Evolutionary conservation across 2,797 vertebrate species (phyloP).

Genomic region (Kryptolebias ocellatus): DNA sequence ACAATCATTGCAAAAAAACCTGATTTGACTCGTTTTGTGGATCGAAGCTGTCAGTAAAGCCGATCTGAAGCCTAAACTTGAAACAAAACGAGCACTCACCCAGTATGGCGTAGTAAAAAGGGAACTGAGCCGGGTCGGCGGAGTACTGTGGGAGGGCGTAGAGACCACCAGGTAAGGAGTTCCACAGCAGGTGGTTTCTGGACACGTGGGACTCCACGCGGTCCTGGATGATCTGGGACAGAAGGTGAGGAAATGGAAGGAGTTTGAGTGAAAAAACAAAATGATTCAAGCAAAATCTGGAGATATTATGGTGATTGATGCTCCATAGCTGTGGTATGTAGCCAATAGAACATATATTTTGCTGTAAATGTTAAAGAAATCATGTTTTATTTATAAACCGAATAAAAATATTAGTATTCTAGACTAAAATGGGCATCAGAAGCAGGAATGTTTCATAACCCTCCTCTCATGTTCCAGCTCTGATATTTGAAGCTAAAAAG

Average conservation of each 20-base stretch:
- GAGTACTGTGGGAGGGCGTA: slow-evolving; percentile 84
- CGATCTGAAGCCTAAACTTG: neutral
- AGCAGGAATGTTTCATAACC: neutral
- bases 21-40: too few relatives aligned
- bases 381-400: too few relatives aligned
- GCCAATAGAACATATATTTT: too few relatives aligned
- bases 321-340: too few relatives aligned
- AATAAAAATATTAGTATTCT: too few relatives aligned
- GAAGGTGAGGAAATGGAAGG: neutral
- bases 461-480: neutral
- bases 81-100: slow-evolving; percentile 68
- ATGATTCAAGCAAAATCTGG: neutral
- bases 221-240: slow-evolving; percentile 81
- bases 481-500: slow-evolving; percentile 13
- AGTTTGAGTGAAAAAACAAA: neutral
- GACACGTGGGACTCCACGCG: slow-evolving; percentile 79
- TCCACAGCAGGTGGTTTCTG: slow-evolving; percentile 83
- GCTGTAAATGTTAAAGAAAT: too few relatives aligned
- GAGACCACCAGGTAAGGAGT: slow-evolving; percentile 82
- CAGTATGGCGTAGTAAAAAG: slow-evolving; percentile 83
- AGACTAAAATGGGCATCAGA: too few relatives aligned
- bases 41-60: neutral
- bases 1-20: too few relatives aligned
- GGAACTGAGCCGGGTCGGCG: slow-evolving; percentile 79
- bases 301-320: too few relatives aligned